Percentiles rank a stretch among this genome's conserved stretches.
Conservation (phyloP, 2,888 invertebrate genomes). For the Allolobophora icterica region DNA sequence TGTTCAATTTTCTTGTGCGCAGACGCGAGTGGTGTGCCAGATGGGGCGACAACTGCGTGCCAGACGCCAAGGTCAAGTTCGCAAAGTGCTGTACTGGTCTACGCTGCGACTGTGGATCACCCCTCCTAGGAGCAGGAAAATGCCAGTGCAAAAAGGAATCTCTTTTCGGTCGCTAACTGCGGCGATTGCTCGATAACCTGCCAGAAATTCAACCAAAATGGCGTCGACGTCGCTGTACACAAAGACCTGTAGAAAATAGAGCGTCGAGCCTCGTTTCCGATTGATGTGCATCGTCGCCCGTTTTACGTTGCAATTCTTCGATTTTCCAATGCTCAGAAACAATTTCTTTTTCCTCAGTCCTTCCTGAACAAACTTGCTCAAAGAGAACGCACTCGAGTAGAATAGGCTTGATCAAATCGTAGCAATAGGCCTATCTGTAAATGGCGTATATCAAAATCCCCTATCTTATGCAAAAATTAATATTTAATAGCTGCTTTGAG, state of each 20-base stretch:
- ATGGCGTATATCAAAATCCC: background rate
- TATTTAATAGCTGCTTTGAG: too few relatives aligned
- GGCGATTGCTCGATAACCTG: background rate
- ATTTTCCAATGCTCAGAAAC: background rate
- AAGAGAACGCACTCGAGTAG: background rate
- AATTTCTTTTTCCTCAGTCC: background rate
- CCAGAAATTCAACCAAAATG: background rate
- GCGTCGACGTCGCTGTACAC: background rate
- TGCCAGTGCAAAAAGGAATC: constrained; percentile 39
- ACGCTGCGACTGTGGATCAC: constrained; percentile 36
- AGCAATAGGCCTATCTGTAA: background rate
- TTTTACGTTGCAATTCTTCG: background rate
- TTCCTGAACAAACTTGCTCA: constrained; percentile 1
- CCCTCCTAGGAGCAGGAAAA: constrained; percentile 29
- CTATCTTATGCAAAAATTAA: background rate
- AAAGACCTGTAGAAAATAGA: background rate
- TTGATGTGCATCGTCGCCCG: background rate
- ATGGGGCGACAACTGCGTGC: constrained; percentile 41
- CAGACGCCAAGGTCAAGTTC: constrained; percentile 34
- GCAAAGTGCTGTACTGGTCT: constrained; percentile 36
- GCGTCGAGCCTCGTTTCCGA: background rate
- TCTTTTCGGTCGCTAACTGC: constrained; percentile 33
- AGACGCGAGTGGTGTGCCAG: constrained; percentile 37
- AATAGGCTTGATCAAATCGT: background rate
- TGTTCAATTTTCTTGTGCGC: background rate